A percentile compares a stretch with the other conserved stretches of the same genome.
Conservation (phyloP, 2,888 invertebrate genomes). For the Hermaeophaga mercurialis region DNA sequence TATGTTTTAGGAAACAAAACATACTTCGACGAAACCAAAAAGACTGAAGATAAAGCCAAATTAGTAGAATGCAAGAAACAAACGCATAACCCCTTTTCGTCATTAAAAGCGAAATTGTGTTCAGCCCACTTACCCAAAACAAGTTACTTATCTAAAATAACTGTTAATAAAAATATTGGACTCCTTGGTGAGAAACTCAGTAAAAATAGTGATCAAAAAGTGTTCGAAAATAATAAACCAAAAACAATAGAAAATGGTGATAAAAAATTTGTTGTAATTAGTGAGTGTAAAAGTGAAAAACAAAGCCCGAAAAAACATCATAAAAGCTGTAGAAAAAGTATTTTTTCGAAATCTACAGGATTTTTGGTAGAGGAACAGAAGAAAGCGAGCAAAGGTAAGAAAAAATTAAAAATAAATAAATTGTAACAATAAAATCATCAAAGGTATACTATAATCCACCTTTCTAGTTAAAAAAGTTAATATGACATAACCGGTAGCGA, state of each 20-base stretch:
- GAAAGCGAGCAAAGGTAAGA: slow-evolving; percentile 42
- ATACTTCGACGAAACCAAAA: slow-evolving; percentile 49
- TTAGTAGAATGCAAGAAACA: slow-evolving; percentile 49
- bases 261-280: slow-evolving; percentile 41
- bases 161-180: slow-evolving; percentile 57
- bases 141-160: slow-evolving; percentile 55
- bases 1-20: too few species aligned
- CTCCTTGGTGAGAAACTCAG: slow-evolving; percentile 51
- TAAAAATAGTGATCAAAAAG: slow-evolving; percentile 41
- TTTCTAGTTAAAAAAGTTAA: too few species aligned
- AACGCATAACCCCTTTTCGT: slow-evolving; percentile 55
- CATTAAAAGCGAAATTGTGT: slow-evolving; percentile 57
- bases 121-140: slow-evolving; percentile 58
- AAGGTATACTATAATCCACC: too few species aligned
- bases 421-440: too few species aligned
- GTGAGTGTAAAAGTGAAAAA: slow-evolving; percentile 49
- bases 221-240: slow-evolving; percentile 32
- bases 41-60: slow-evolving; percentile 55
- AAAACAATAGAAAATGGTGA: slow-evolving; percentile 16
- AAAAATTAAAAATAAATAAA: too few species aligned
- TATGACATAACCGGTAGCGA: too few species aligned
- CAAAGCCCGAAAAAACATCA: slow-evolving; percentile 51
- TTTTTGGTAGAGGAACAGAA: slow-evolving; percentile 52
- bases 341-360: slow-evolving; percentile 55
- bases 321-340: slow-evolving; percentile 44